Evolutionary conservation across 1,140 invertebrate genomes (phyloP).

Genomic region (Octopus sinensis): DNA sequence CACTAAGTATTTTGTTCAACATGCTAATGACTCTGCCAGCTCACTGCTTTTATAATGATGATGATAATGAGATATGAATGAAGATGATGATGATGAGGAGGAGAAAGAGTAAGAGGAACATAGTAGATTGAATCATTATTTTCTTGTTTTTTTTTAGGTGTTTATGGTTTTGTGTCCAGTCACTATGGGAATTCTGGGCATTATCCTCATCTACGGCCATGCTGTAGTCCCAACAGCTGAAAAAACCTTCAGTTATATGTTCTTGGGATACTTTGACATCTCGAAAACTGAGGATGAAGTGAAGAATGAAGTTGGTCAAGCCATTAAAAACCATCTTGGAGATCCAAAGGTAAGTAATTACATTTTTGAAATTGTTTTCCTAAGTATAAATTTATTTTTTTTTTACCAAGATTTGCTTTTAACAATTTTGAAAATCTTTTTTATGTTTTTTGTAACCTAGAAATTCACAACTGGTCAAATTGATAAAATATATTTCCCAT

Average conservation of each 20-base stretch:
- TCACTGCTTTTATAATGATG: too few species aligned
- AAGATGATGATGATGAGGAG: too few species aligned
- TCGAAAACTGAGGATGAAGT: background rate
- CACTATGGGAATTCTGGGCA: constrained; percentile 26
- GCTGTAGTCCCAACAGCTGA: constrained; percentile 25
- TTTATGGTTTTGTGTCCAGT: constrained; percentile 31
- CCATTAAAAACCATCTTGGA: constrained; percentile 32
- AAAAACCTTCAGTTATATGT: constrained; percentile 1
- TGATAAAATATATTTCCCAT: too few species aligned
- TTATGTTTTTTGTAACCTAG: too few species aligned
- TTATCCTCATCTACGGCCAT: constrained; percentile 41
- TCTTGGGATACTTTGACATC: background rate
- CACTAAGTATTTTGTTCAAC: too few species aligned
- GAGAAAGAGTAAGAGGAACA: too few species aligned
- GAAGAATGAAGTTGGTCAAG: background rate
- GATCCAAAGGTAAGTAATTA: constrained; percentile 28
- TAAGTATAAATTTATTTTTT: background rate
- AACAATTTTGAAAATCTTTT: too few species aligned
- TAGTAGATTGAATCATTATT: background rate
- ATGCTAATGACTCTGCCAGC: too few species aligned
- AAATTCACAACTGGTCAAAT: too few species aligned
- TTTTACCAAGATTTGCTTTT: too few species aligned
- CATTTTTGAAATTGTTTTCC: background rate
- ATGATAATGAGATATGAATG: too few species aligned
- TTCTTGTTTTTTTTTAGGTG: constrained; percentile 26